These are phyloP conservation scores for Epinephelus awoara DNA, from an alignment of 2,797 vertebrate species.

Conservation along the genomic window DNA sequence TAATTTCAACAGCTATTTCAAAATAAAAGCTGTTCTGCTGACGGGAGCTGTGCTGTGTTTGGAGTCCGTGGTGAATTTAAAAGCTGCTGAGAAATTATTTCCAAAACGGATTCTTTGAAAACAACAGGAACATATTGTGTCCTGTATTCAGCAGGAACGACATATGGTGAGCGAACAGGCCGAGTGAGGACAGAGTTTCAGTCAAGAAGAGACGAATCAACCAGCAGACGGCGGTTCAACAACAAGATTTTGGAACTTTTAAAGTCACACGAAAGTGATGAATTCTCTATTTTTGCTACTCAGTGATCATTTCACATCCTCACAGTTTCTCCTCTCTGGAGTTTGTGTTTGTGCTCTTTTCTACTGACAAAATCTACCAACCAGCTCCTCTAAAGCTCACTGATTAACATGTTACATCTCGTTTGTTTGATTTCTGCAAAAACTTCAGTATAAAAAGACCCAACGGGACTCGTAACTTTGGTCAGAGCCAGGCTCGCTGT, in stretches of 20 bases:
- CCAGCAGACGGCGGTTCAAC: background rate
- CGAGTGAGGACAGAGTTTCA: background rate
- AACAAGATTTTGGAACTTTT: background rate
- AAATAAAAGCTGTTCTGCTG: background rate
- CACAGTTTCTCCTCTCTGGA: too few species aligned
- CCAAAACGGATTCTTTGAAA: slow-evolving; percentile 11
- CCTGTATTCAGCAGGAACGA: background rate
- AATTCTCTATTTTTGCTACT: slow-evolving; percentile 32
- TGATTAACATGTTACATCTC: too few species aligned
- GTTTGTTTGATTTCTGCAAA: too few species aligned
- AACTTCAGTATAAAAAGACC: too few species aligned
- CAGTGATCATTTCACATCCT: background rate
- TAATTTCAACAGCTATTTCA: background rate
- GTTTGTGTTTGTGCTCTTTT: too few species aligned
- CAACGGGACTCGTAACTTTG: too few species aligned
- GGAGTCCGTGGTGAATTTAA: slow-evolving; percentile 16
- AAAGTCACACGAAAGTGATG: background rate
- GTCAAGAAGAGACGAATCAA: background rate
- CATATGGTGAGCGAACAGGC: slow-evolving; percentile 27
- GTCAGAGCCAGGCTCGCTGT: too few species aligned
- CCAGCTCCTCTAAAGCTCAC: too few species aligned
- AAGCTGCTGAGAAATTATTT: too few species aligned
- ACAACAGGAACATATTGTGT: slow-evolving; percentile 8
- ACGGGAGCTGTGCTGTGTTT: background rate
- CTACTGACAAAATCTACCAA: too few species aligned